A percentile compares a stretch with the other conserved stretches of the same genome.
These are phyloP conservation scores for Rhopalosiphum nymphaeae DNA, from an alignment of 2,888 invertebrate genomes.

Conservation along the genomic window DNA sequence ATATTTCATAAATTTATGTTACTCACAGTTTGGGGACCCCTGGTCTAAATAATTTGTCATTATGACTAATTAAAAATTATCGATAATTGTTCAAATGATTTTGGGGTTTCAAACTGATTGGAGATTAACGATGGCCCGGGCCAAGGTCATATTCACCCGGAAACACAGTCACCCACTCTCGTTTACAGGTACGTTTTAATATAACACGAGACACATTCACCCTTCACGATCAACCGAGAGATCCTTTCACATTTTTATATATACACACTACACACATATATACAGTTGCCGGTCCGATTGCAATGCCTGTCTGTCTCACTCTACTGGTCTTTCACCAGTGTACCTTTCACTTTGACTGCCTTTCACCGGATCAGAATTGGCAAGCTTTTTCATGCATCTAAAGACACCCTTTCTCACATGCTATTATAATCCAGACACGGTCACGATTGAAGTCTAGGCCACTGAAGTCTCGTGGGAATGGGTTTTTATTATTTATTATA, in stretches of 20 bases:
- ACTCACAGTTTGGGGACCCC: too few relatives aligned
- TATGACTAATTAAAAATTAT: background rate
- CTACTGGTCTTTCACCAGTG: slow-evolving; percentile 58
- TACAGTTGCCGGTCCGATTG: slow-evolving; percentile 41
- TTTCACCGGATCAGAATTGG: slow-evolving; percentile 60
- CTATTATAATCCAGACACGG: slow-evolving; percentile 42
- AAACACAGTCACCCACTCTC: slow-evolving; percentile 57
- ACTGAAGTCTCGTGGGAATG: slow-evolving; percentile 59
- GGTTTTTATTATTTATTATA: slow-evolving; percentile 49
- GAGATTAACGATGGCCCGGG: slow-evolving; percentile 36
- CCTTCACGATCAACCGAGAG: slow-evolving; percentile 51
- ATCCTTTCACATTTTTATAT: slow-evolving; percentile 63
- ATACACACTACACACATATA: background rate
- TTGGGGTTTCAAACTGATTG: background rate
- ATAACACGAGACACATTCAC: slow-evolving; percentile 61
- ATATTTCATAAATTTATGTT: too few relatives aligned
- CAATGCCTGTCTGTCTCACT: slow-evolving; percentile 59
- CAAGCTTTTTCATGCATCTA: slow-evolving; percentile 54
- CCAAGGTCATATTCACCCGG: slow-evolving; percentile 57
- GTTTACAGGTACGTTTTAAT: slow-evolving; percentile 8
- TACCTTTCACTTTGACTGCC: slow-evolving; percentile 61
- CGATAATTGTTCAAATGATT: background rate
- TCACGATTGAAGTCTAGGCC: slow-evolving; percentile 57
- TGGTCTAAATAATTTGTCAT: background rate
- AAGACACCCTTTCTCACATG: slow-evolving; percentile 61